Base-by-base conservation (phyloP, 2,113 vertebrate species). In the Henicopernis longicauda region DNA sequence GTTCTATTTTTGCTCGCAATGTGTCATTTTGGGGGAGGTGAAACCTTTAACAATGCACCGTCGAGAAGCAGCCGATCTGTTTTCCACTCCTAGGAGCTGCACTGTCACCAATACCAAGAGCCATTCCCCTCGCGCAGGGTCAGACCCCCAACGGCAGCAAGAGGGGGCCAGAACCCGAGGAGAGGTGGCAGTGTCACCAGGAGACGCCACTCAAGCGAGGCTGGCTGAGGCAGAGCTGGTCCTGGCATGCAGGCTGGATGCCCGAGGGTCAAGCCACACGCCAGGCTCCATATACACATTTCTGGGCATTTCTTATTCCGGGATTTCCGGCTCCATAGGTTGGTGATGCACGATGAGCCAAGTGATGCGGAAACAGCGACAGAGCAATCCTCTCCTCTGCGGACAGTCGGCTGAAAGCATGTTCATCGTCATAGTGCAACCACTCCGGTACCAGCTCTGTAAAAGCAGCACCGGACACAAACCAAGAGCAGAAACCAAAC, bases 1-100 rank as follows among this genome's bases (percentile, higher is more conserved):
- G 96, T 93, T 95, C 96, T 98, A 97, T 98, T 97, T 97, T 95
- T 82, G 92, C 89, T 84, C 1, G 22, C 66, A 82, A 95, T 96
- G 96, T 97, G 94, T 97, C 97, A 97, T 89, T 94, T 96, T 96
- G 93, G 92, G 93, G 97, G 95, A 97, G 94, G 95, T 96, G 95
- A 97, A 97, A 95, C 86, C 94, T 97, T 95, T 92, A 97, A 96
- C 94, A 89, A 95, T 87, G 97, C 95, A 59, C 78, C 5, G 4
- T 32, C 3, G 3, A 97, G 83, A 96, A 95, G 86, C 78, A 82
- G 93, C 72, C 80, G 40, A 90, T 76, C 93, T 89, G 90, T 73
- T 90, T 49, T 57, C 44, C 42, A 18, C 50, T 92, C 93, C 77
- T 12, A 26, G 52, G 54, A 96, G 81, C 76, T 61, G 40, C 6